Evolutionary conservation across 2,797 vertebrate genomes (phyloP).

Genomic region (Sebastes steindachneri): DNA sequence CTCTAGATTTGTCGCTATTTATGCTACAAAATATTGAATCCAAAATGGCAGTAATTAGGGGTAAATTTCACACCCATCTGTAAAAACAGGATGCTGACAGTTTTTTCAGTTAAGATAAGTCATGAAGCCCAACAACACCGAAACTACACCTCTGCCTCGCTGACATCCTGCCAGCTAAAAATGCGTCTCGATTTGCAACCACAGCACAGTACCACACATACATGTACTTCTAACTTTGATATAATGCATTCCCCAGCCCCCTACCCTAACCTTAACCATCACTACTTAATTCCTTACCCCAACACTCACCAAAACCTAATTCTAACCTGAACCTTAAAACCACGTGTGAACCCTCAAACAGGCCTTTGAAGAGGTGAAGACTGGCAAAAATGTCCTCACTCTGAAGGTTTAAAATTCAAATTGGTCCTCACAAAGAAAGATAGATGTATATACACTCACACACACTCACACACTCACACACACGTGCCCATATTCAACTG

Average conservation of each 20-base stretch:
- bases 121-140: fast-evolving
- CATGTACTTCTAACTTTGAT: not conserved
- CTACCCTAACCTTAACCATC: not conserved
- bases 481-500: not conserved
- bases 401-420: not conserved
- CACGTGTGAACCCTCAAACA: not conserved
- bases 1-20: not conserved
- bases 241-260: not conserved
- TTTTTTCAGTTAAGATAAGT: slow-evolving; percentile 1
- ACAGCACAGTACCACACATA: not conserved
- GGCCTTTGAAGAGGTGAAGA: not conserved
- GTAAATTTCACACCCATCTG: slow-evolving; percentile 12
- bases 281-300: not conserved
- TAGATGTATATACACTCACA: not conserved
- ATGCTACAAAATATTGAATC: not conserved
- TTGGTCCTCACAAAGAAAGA: not conserved
- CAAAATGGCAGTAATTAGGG: not conserved
- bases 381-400: not conserved
- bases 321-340: not conserved
- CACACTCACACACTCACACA: not conserved
- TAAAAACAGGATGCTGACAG: slow-evolving; percentile 56
- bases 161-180: slow-evolving; percentile 49
- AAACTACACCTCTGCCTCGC: slow-evolving; percentile 11
- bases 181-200: not conserved
- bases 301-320: not conserved